Evolutionary conservation across 2,797 vertebrate species (phyloP).

Genomic region (Erethizon dorsatum): DNA sequence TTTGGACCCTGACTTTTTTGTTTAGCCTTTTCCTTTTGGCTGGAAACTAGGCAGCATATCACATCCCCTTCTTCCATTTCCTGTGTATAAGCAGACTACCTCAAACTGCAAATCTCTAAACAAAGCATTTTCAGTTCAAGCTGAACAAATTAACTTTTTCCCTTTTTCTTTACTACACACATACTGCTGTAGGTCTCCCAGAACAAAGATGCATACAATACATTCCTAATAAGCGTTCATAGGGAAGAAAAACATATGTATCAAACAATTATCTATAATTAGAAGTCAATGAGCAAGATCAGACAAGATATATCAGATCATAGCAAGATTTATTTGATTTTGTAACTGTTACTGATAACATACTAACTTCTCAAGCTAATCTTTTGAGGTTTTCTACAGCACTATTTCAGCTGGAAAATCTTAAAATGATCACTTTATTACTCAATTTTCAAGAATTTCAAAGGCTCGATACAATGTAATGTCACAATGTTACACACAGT

Average conservation of each 20-base stretch:
- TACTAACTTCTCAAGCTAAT: not conserved
- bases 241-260: not conserved
- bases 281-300: constrained; percentile 1
- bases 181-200: not conserved
- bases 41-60: not conserved
- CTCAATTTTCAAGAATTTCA: not conserved
- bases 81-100: not conserved
- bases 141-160: not conserved
- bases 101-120: not conserved
- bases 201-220: constrained; percentile 48
- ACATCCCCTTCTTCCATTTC: not conserved
- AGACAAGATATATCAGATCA: not conserved
- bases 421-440: constrained; percentile 16
- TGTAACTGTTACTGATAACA: constrained; percentile 39
- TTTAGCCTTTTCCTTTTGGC: not conserved
- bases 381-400: not conserved
- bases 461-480: not conserved
- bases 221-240: not conserved
- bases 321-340: not conserved
- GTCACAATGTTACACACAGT: not conserved
- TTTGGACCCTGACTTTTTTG: not conserved
- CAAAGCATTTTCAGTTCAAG: constrained; percentile 12
- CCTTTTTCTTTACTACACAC: not conserved
- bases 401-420: not conserved
- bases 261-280: not conserved